Conservation (phyloP, 1,140 invertebrate species). For the Diorhabda elongata region DNA sequence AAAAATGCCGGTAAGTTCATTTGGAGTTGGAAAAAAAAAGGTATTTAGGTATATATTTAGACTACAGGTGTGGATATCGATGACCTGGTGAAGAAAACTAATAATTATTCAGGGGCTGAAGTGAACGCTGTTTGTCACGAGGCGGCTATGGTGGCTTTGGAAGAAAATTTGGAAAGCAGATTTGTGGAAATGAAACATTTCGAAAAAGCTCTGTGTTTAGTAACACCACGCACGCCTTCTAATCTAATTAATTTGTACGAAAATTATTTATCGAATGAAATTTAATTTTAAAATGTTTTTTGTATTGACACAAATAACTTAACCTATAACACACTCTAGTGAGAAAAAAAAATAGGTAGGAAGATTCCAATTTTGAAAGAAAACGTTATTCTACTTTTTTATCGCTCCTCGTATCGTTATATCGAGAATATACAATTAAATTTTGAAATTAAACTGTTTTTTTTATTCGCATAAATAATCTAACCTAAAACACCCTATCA, state of each 20-base stretch:
- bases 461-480: no score
- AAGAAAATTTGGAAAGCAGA: slow-evolving; percentile 62
- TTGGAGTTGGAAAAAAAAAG: slow-evolving; percentile 11
- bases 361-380: no score
- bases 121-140: slow-evolving; percentile 82
- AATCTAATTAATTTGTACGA: slow-evolving; percentile 65
- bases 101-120: slow-evolving; percentile 85
- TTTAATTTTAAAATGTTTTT: slow-evolving; percentile 4
- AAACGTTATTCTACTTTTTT: no score
- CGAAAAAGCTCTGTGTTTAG: slow-evolving; percentile 58
- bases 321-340: no score
- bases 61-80: slow-evolving; percentile 58
- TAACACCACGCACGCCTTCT: slow-evolving; percentile 67
- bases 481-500: no score
- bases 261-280: slow-evolving; percentile 28
- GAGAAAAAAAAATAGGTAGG: no score
- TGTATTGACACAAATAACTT: no score
- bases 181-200: slow-evolving; percentile 63
- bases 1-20: slow-evolving; percentile 55
- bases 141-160: slow-evolving; percentile 74
- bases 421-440: no score
- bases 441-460: no score
- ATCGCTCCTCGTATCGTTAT: no score
- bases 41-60: slow-evolving; percentile 18
- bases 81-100: slow-evolving; percentile 60